phyloP scores from a whole-genome alignment of 2,113 vertebrate species.

The Tupaia chinensis region DNA sequence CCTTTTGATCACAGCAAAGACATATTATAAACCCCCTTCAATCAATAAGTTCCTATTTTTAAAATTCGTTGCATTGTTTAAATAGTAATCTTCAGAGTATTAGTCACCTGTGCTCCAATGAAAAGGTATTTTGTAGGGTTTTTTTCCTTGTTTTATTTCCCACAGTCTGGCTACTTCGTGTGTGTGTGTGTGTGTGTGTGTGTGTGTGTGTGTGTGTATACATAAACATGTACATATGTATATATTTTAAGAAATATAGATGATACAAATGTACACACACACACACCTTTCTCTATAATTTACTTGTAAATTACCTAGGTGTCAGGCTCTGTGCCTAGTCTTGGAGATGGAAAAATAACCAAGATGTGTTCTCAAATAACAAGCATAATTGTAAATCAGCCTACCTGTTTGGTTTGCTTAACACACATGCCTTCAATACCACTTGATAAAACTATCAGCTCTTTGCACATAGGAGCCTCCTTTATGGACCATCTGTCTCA shows the following conservation, averaged over 20 bases:
- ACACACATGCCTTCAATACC: neutral
- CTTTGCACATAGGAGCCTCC: neutral
- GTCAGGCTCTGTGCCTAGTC: neutral
- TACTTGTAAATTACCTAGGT: neutral
- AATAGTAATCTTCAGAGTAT: neutral
- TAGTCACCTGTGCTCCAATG: neutral
- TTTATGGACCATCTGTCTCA: neutral
- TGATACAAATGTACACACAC: neutral
- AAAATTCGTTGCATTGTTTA: neutral
- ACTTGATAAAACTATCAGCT: neutral
- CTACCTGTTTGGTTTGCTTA: neutral
- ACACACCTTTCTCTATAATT: neutral
- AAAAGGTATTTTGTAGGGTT: neutral
- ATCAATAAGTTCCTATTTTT: neutral
- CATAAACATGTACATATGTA: accelerated
- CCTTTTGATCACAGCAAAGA: neutral
- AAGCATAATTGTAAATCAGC: neutral
- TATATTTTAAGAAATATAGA: too few species aligned
- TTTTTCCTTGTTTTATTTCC: slow-evolving; percentile 9
- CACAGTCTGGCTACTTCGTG: neutral
- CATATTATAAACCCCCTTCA: neutral
- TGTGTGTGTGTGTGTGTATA: too few species aligned
- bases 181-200: too few species aligned
- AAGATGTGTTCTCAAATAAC: neutral
- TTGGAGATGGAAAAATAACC: neutral